Percentiles rank a stretch among this genome's conserved stretches.
Conservation (phyloP, 2,888 invertebrate species). For the Hypomecis punctinalis region DNA sequence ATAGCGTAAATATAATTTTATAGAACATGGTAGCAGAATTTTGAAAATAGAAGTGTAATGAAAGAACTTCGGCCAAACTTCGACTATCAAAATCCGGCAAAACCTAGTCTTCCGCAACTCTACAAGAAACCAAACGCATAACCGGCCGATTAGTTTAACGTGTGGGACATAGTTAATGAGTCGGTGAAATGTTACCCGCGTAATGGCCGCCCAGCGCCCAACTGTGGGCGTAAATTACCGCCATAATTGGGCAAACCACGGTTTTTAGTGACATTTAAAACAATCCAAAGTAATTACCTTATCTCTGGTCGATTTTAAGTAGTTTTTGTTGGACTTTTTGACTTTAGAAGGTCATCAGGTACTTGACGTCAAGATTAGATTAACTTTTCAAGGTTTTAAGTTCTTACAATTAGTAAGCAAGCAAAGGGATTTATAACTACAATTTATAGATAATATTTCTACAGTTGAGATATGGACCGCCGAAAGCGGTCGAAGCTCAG, state of each 20-base stretch:
- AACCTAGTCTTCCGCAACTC: constrained; percentile 6
- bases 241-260: constrained; percentile 46
- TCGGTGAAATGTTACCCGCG: constrained; percentile 59
- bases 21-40: neutral
- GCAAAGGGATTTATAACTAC: too few species aligned
- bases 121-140: constrained; percentile 53
- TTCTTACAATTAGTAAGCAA: too few species aligned
- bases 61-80: neutral
- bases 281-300: constrained; percentile 37
- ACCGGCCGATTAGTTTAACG: constrained; percentile 65
- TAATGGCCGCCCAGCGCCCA: constrained; percentile 46
- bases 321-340: constrained; percentile 21
- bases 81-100: constrained; percentile 3
- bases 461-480: too few species aligned
- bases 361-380: too few species aligned
- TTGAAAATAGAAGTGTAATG: too few species aligned
- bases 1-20: too few species aligned
- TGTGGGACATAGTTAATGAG: constrained; percentile 69
- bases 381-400: too few species aligned
- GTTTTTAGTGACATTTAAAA: constrained; percentile 45
- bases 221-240: constrained; percentile 43
- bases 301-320: constrained; percentile 23
- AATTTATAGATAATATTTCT: too few species aligned
- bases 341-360: too few species aligned
- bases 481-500: too few species aligned